Percentiles rank a stretch among this genome's conserved stretches.
Evolutionary conservation across 2,888 invertebrate genomes (phyloP).

Genomic region (Phortica magna): DNA sequence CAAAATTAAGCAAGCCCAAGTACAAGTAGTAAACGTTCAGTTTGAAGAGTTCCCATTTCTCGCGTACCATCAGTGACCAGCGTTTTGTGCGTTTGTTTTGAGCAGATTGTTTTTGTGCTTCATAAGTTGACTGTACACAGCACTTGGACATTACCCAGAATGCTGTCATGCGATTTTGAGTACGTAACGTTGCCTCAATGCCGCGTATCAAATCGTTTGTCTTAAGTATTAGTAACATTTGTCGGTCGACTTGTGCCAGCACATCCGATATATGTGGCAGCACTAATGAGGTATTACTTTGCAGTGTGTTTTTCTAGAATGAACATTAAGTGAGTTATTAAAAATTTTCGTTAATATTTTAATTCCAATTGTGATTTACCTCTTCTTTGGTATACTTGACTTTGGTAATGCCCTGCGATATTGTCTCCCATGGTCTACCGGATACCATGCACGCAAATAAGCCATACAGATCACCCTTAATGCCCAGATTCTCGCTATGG

Average conservation of each 20-base stretch:
- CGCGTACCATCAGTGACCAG: slow-evolving; percentile 71
- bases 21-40: slow-evolving; percentile 81
- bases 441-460: slow-evolving; percentile 98
- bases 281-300: slow-evolving; percentile 86
- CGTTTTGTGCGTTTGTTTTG: slow-evolving; percentile 66
- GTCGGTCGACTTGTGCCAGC: slow-evolving; percentile 93
- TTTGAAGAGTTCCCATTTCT: slow-evolving; percentile 82
- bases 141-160: slow-evolving; percentile 94
- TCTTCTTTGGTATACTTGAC: slow-evolving; percentile 84
- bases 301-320: slow-evolving; percentile 86
- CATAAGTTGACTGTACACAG: slow-evolving; percentile 88
- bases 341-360: neutral
- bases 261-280: slow-evolving; percentile 92
- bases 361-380: slow-evolving; percentile 78
- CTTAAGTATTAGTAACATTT: slow-evolving; percentile 95
- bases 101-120: slow-evolving; percentile 79
- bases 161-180: slow-evolving; percentile 88
- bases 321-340: neutral
- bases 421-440: slow-evolving; percentile 94
- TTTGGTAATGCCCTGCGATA: slow-evolving; percentile 89
- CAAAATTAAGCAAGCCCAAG: slow-evolving; percentile 79
- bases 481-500: slow-evolving; percentile 89
- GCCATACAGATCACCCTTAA: slow-evolving; percentile 88
- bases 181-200: slow-evolving; percentile 90
- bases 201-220: slow-evolving; percentile 97